These are phyloP conservation scores for Argopecten irradians DNA, from an alignment of 1,140 invertebrate species.

Conservation along the genomic window DNA sequence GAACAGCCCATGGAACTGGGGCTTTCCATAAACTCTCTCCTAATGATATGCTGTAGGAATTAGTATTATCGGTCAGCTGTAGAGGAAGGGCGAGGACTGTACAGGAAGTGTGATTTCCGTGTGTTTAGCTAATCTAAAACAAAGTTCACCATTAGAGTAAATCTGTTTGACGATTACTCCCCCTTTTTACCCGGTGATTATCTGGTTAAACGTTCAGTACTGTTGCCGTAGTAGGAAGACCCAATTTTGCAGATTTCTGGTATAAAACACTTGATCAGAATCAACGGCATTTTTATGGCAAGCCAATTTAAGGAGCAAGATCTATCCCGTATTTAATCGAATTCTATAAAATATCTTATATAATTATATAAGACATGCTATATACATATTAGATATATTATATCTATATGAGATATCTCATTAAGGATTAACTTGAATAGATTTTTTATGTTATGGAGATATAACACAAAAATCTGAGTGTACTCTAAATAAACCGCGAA, in stretches of 20 bases:
- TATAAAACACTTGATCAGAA: background rate
- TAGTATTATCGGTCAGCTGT: background rate
- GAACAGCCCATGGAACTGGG: background rate
- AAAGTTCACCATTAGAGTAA: background rate
- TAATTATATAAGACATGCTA: too few relatives aligned
- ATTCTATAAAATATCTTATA: too few relatives aligned
- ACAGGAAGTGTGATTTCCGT: background rate
- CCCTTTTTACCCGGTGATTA: background rate
- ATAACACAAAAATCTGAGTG: too few relatives aligned
- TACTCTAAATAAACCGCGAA: too few relatives aligned
- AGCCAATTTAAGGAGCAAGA: too few relatives aligned
- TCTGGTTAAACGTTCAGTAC: background rate
- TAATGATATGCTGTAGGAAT: conserved; percentile 1
- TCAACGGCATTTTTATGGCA: too few relatives aligned
- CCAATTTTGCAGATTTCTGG: background rate
- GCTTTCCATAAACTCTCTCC: background rate
- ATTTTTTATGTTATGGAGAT: too few relatives aligned
- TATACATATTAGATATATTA: too few relatives aligned
- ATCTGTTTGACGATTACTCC: background rate
- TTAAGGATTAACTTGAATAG: too few relatives aligned
- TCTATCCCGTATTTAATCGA: too few relatives aligned
- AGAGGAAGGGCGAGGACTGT: background rate
- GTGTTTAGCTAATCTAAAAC: background rate
- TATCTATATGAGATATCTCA: too few relatives aligned
- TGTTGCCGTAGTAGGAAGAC: background rate